Conservation (phyloP, 2,113 vertebrate species). For the Actenoides hombroni region DNA sequence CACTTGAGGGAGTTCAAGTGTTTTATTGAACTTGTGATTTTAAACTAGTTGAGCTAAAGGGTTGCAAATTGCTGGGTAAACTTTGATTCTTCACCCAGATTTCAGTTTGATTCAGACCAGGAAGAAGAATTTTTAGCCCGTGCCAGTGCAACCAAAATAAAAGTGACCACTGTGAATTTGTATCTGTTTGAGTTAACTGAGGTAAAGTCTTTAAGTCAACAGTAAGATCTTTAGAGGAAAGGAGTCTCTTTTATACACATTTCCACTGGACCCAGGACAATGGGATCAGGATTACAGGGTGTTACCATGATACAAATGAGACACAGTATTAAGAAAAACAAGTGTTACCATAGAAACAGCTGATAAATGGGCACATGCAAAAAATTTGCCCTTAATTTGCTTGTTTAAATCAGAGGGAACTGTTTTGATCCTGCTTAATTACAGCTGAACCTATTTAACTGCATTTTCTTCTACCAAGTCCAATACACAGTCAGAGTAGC, state of each 20-base stretch:
- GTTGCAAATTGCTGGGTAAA: background rate
- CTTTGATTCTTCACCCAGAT: background rate
- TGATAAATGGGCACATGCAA: conserved; percentile 30
- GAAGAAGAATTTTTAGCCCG: background rate
- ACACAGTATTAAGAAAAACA: conserved; percentile 17
- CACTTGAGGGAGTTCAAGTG: background rate
- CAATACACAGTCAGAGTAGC: background rate
- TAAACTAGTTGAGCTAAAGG: background rate
- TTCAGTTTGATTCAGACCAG: background rate
- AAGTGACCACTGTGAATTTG: rapidly evolving
- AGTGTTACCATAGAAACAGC: conserved; percentile 22
- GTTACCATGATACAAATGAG: background rate
- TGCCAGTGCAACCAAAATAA: background rate
- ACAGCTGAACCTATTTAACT: conserved; percentile 15
- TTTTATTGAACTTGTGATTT: background rate
- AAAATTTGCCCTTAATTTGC: conserved; percentile 26
- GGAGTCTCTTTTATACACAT: background rate
- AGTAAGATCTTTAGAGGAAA: background rate
- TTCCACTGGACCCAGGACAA: conserved; percentile 13
- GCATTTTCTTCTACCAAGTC: background rate
- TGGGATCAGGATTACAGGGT: background rate
- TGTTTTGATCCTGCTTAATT: conserved; percentile 41
- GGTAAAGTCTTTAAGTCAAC: background rate
- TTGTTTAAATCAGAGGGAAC: conserved; percentile 51
- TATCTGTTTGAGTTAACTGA: background rate